These are phyloP conservation scores for Dolichoris vasculosae DNA, from an alignment of 1,140 invertebrate genomes.

Conservation along the genomic window DNA sequence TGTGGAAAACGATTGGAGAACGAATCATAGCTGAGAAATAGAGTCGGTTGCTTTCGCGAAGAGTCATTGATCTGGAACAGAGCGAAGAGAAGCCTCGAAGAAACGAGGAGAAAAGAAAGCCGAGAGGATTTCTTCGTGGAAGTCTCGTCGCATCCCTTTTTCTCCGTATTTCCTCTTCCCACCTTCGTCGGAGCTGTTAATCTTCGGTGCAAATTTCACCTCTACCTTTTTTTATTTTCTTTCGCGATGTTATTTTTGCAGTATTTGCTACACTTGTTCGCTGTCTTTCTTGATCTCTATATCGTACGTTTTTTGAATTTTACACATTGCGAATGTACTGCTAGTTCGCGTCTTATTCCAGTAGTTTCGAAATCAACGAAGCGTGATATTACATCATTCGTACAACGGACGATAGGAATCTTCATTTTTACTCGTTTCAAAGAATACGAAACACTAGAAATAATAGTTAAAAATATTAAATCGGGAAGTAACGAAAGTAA, in stretches of 20 bases:
- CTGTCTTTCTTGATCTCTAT: background rate
- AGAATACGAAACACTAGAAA: background rate
- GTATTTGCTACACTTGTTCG: background rate
- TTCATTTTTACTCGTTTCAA: background rate
- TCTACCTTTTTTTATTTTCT: background rate
- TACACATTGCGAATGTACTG: background rate
- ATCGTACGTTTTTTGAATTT: background rate
- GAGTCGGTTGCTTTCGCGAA: constrained; percentile 64
- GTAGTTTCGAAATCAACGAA: background rate
- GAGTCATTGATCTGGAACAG: constrained; percentile 65
- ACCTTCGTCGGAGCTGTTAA: constrained; percentile 20
- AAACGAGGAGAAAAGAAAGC: constrained; percentile 29
- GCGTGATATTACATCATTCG: background rate
- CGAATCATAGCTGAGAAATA: constrained; percentile 58
- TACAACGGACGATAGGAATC: background rate
- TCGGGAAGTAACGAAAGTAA: background rate
- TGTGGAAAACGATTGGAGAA: constrained; percentile 55
- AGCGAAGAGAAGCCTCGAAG: constrained; percentile 53
- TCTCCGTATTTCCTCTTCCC: constrained; percentile 23
- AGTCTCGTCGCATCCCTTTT: constrained; percentile 20
- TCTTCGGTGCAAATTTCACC: constrained; percentile 23
- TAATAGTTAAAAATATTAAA: background rate
- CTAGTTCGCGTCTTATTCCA: background rate
- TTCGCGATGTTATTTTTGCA: background rate
- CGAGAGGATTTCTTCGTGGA: constrained; percentile 35